Percentiles rank a stretch among this genome's conserved stretches.
These are phyloP conservation scores for Oryzias curvinotus DNA, from an alignment of 2,113 vertebrate genomes.

Conservation along the genomic window DNA sequence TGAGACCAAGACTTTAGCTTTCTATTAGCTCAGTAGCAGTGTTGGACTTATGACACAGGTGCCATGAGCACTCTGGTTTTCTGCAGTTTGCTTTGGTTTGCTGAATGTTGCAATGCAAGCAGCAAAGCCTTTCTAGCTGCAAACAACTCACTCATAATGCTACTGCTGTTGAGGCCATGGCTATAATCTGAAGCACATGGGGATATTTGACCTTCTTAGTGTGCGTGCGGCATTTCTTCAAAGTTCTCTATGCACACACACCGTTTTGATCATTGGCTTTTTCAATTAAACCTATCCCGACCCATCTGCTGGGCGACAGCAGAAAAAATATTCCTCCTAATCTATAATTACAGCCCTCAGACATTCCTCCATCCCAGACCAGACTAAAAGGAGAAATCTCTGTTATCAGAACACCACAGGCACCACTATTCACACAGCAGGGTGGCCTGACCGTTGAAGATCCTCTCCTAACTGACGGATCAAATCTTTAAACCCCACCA, in stretches of 20 bases:
- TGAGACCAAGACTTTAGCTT: no score
- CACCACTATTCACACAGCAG: slow-evolving; percentile 25
- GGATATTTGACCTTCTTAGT: slow-evolving; percentile 41
- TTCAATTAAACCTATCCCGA: slow-evolving; percentile 45
- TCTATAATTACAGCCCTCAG: slow-evolving; percentile 55
- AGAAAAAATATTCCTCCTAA: slow-evolving; percentile 61
- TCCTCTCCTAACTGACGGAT: slow-evolving; percentile 14
- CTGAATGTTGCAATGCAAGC: background rate
- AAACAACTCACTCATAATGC: slow-evolving; percentile 4
- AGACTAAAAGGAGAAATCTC: slow-evolving; percentile 8
- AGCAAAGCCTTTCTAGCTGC: background rate
- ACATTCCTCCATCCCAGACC: slow-evolving; percentile 44
- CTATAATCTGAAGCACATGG: slow-evolving; percentile 57
- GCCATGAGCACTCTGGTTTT: no score
- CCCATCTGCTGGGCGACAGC: slow-evolving; percentile 49
- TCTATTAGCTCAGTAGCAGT: no score
- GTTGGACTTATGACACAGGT: no score
- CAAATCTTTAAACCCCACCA: slow-evolving; percentile 16
- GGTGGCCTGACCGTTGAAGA: slow-evolving; percentile 23
- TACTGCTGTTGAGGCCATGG: slow-evolving; percentile 6
- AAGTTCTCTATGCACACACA: slow-evolving; percentile 27
- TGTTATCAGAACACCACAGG: slow-evolving; percentile 39
- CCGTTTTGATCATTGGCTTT: slow-evolving; percentile 44
- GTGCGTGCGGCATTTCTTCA: slow-evolving; percentile 29
- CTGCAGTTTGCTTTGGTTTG: background rate